Conservation (phyloP, 2,888 invertebrate species). For the Andrena bucephala region DNA sequence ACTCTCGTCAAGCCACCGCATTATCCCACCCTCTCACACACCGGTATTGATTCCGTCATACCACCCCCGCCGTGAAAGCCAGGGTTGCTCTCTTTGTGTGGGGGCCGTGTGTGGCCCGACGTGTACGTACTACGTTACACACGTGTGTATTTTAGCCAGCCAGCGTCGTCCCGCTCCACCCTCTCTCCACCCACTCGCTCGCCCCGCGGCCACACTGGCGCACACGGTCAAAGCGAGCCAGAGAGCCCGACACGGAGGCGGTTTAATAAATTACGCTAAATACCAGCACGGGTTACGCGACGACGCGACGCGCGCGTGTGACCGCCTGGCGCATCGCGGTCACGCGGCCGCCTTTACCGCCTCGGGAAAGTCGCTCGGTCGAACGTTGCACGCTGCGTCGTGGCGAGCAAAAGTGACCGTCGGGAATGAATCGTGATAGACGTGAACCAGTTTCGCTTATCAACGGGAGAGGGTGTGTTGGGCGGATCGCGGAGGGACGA, state of each 20-base stretch:
- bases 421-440: neutral
- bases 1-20: conserved; percentile 82
- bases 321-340: conserved; percentile 38
- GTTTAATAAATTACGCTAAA: conserved; percentile 81
- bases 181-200: conserved; percentile 2
- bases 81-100: conserved; percentile 70
- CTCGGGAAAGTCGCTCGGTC: neutral
- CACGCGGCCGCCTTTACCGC: conserved; percentile 17
- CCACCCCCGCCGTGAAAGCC: conserved; percentile 70
- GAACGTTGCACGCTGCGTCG: neutral
- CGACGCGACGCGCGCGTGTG: conserved; percentile 46
- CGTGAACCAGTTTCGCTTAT: no score
- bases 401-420: conserved; percentile 9
- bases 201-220: conserved; percentile 8
- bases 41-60: conserved; percentile 82
- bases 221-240: conserved; percentile 59
- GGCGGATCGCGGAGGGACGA: no score
- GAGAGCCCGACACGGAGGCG: conserved; percentile 55
- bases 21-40: conserved; percentile 82
- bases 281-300: conserved; percentile 61
- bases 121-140: conserved; percentile 1
- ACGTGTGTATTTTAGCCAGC: conserved; percentile 54
- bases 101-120: conserved; percentile 11
- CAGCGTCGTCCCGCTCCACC: conserved; percentile 23
- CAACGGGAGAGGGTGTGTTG: no score